A percentile compares a stretch with the other conserved stretches of the same genome.
Conservation (phyloP, 2,888 invertebrate genomes). For the Meliscaeva auricollis region DNA sequence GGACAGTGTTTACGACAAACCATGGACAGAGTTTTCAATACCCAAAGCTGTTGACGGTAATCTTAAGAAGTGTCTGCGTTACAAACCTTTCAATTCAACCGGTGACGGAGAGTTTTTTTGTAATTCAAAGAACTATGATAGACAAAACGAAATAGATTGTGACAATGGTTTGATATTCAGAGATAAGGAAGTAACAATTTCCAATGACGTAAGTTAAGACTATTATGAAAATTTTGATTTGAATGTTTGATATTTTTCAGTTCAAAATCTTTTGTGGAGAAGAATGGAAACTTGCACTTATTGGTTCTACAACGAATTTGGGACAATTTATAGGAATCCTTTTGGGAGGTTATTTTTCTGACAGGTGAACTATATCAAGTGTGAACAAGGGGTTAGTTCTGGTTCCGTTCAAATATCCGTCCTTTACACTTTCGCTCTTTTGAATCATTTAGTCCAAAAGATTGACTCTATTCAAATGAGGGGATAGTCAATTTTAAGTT, state of each 20-base stretch:
- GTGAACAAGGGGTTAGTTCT: too few species aligned
- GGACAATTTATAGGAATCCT: constrained; percentile 90
- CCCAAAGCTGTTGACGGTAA: constrained; percentile 79
- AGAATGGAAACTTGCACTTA: constrained; percentile 89
- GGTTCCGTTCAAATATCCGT: too few species aligned
- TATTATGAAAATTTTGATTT: neutral
- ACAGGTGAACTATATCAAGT: constrained; percentile 84
- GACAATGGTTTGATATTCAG: constrained; percentile 80
- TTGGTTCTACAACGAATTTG: constrained; percentile 90
- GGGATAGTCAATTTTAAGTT: too few species aligned
- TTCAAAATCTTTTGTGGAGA: constrained; percentile 81
- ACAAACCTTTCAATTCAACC: constrained; percentile 42
- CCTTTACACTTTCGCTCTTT: too few species aligned
- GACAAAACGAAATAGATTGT: constrained; percentile 78
- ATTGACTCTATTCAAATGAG: too few species aligned
- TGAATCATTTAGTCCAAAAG: too few species aligned
- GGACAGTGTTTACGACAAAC: constrained; percentile 80
- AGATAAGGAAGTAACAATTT: constrained; percentile 80
- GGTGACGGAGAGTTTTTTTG: constrained; percentile 80
- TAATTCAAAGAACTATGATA: constrained; percentile 82
- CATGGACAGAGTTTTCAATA: constrained; percentile 85
- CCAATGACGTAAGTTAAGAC: constrained; percentile 80
- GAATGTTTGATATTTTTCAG: constrained; percentile 63
- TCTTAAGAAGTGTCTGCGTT: constrained; percentile 79
- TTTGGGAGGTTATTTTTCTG: constrained; percentile 87